Evolutionary conservation across 2,113 vertebrate genomes (phyloP), one percentile per base, ranked within the genome.

Genomic region (Gymnorhina tibicen): DNA sequence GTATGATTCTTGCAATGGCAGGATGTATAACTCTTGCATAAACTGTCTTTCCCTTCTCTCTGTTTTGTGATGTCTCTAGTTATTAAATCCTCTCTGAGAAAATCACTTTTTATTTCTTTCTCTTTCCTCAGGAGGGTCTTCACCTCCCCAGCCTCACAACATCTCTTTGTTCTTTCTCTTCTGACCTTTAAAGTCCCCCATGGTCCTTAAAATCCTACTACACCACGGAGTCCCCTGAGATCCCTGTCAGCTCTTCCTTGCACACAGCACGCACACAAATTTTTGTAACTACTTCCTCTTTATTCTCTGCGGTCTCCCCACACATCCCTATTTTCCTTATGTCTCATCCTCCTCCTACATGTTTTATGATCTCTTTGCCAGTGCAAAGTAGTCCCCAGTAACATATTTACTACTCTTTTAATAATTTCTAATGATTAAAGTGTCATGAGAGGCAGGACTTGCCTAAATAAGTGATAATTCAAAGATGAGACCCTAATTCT

Each of bases 381-480:
- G 64, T 13, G 23, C 47, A 72, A 79, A 89, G 76, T 75, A 80
- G 42, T 86, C 89, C 30, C 35, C 17, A 87, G 64, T 70, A 93
- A 78, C 8, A 30, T 60, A 85, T 72, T 85, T 88, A 69, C 27
- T 35, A 47, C 14, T 58, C n/a, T 50, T 90, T 62, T 46, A 85
- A 73, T 67, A 15, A 80, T 84, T 69, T 80, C 39, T 83, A 44
- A 68, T 9, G 4, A 53, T 73, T 88, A 23, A 80, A 92, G 35
- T 80, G 59, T 91, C 63, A 67, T 1, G 3, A 89, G 64, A 78
- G 33, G 33, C 55, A 88, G 59, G 33, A 39, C 33, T 80, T 89
- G 30, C 55, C 76, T 93, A 93, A 92, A 75, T 67, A 89, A 72
- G 42, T 86, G 86, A 59, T 87, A 94, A 82, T 81, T 95, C 84